These are phyloP conservation scores for Poeciliopsis occidentalis DNA, from an alignment of 2,113 vertebrate species.

Conservation along the genomic window DNA sequence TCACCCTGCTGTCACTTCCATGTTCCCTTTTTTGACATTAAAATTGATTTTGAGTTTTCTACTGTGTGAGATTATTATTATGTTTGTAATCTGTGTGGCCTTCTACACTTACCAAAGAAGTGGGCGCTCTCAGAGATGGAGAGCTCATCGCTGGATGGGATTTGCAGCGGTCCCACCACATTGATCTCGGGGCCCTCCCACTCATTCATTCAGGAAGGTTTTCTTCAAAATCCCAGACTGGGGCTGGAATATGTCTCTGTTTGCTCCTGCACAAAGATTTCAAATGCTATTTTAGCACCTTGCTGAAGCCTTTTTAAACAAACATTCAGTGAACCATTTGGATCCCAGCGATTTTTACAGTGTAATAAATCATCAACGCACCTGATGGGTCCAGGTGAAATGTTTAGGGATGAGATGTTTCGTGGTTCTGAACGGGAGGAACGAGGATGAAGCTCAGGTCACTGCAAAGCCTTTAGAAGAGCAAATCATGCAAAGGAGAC, in stretches of 20 bases:
- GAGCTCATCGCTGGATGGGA: constrained; percentile 86
- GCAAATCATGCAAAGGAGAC: not conserved
- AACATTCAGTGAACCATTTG: not conserved
- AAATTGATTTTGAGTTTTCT: not conserved
- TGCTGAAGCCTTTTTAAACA: not conserved
- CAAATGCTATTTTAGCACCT: constrained; percentile 6
- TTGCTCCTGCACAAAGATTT: constrained; percentile 36
- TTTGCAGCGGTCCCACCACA: constrained; percentile 87
- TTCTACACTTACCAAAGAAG: constrained; percentile 88
- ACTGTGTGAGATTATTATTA: not conserved
- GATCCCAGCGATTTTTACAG: not conserved
- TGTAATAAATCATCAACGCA: constrained; percentile 48
- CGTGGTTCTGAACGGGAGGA: constrained; percentile 9
- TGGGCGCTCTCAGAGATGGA: constrained; percentile 85
- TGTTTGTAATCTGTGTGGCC: not conserved
- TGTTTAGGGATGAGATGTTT: constrained; percentile 11
- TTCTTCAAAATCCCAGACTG: constrained; percentile 23
- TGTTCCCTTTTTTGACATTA: not conserved
- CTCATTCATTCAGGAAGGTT: constrained; percentile 80
- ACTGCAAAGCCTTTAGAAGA: not conserved
- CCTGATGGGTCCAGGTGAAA: constrained; percentile 11
- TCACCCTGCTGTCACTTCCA: not conserved
- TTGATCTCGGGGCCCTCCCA: constrained; percentile 89
- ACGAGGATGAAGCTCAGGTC: constrained; percentile 25
- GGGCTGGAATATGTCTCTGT: not conserved